These are phyloP conservation scores for Orbicella faveolata DNA, from an alignment of 64 coral and sea anemone species.

Conservation along the genomic window DNA sequence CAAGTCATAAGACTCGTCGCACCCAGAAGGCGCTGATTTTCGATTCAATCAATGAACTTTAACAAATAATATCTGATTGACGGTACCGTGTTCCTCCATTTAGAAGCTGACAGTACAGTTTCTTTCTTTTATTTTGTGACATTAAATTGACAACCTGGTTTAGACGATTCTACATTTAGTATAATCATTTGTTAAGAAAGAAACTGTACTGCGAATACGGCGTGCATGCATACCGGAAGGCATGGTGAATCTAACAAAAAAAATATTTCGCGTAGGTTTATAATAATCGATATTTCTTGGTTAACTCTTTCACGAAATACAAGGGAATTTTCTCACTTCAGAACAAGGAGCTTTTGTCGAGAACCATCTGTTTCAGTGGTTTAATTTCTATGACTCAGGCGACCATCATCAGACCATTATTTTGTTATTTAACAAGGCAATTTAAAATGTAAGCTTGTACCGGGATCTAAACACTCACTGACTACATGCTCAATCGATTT, in stretches of 20 bases:
- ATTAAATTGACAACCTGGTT: not conserved
- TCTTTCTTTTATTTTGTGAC: not conserved
- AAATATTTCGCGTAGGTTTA: not conserved
- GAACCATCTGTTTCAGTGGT: not conserved
- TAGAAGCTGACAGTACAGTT: not conserved
- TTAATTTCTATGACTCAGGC: not conserved
- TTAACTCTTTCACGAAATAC: not conserved
- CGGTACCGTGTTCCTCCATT: not conserved
- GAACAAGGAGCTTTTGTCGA: not conserved
- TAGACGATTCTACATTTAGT: not conserved
- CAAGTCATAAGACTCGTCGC: not conserved
- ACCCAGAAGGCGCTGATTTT: conserved; percentile 13
- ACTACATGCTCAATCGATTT: not conserved
- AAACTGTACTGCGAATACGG: not conserved
- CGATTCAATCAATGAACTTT: not conserved
- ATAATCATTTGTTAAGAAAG: not conserved
- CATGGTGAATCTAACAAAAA: not conserved
- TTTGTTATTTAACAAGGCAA: not conserved
- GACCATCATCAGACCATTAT: not conserved
- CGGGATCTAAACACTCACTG: not conserved
- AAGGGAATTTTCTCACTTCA: not conserved
- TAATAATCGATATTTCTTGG: not conserved
- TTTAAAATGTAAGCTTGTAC: not conserved
- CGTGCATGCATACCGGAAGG: not conserved
- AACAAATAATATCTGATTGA: not conserved